These are phyloP conservation scores for Zoanthus solanderi DNA, from an alignment of 92 coral and sea anemone genomes.

Conservation along the genomic window DNA sequence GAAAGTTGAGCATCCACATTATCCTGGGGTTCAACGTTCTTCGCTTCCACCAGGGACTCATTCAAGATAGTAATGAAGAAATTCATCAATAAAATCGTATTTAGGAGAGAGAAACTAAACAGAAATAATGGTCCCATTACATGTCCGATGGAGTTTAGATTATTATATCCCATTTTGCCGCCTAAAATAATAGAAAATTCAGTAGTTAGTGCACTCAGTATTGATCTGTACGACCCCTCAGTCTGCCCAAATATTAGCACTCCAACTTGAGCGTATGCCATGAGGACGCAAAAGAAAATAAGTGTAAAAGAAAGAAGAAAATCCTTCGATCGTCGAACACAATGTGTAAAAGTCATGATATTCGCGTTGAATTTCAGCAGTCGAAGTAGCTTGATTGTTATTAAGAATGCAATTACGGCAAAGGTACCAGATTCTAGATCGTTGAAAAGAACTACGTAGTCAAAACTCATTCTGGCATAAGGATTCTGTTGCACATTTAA, in stretches of 20 bases:
- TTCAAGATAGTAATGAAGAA: conserved; percentile 39
- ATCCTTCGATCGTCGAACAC: not conserved
- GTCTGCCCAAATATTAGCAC: conserved; percentile 34
- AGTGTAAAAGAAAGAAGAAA: conserved; percentile 11
- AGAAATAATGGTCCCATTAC: conserved; percentile 22
- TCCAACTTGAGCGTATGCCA: conserved; percentile 43
- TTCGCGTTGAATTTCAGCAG: conserved; percentile 27
- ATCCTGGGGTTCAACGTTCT: conserved; percentile 1
- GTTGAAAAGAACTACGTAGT: conserved; percentile 24
- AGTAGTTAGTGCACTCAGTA: conserved; percentile 16
- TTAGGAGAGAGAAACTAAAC: conserved; percentile 25
- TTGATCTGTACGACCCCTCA: not conserved
- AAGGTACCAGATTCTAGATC: conserved; percentile 27
- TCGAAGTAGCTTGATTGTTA: conserved; percentile 20
- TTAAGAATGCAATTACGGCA: conserved; percentile 34
- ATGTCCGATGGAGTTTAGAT: conserved; percentile 25
- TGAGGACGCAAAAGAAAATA: conserved; percentile 18
- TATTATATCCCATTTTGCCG: conserved; percentile 34
- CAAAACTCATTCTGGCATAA: conserved; percentile 38
- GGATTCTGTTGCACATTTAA: conserved; percentile 32
- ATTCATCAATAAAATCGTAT: conserved; percentile 28
- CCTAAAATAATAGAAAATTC: conserved; percentile 25
- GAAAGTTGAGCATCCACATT: conserved; percentile 37
- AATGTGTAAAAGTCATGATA: conserved; percentile 30
- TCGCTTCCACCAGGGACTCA: conserved; percentile 21